phyloP scores from a whole-genome alignment of 53 echinoderm and acorn worm species.

The Temnopleurus reevesii region DNA sequence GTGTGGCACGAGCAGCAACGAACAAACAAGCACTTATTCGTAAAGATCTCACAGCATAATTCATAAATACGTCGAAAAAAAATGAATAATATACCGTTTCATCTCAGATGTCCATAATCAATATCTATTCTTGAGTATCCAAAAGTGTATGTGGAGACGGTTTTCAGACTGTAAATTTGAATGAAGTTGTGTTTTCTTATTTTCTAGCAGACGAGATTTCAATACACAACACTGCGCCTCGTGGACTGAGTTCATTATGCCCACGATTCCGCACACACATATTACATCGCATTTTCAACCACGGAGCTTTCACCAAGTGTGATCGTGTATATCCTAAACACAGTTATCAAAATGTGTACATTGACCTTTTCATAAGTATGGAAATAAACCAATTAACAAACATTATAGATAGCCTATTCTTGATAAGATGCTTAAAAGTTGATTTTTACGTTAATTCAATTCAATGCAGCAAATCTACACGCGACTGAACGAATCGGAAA shows the following conservation, averaged over 20 bases:
- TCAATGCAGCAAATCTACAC: constrained; percentile 25
- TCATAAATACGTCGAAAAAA: background rate
- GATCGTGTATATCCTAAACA: too few relatives aligned
- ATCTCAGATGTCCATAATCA: background rate
- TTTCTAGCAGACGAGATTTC: background rate
- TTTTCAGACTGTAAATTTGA: background rate
- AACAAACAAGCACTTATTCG: background rate
- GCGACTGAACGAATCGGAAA: background rate
- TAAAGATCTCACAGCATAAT: background rate
- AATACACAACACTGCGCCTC: background rate
- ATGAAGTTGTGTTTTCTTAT: background rate
- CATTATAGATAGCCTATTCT: constrained; percentile 39
- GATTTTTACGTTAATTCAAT: constrained; percentile 31
- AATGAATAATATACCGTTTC: background rate
- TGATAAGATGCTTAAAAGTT: constrained; percentile 47
- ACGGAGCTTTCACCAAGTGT: background rate
- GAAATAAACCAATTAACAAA: constrained; percentile 55
- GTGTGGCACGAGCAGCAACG: constrained; percentile 11
- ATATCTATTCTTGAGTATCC: background rate
- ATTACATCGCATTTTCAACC: background rate
- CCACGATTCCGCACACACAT: background rate
- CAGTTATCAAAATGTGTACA: constrained; percentile 35
- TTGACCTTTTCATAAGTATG: constrained; percentile 13
- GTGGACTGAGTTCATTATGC: too few relatives aligned
- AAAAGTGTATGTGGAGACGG: background rate